Evolutionary conservation across 2,888 invertebrate species (phyloP).

Genomic region (Polymixis lichenea): DNA sequence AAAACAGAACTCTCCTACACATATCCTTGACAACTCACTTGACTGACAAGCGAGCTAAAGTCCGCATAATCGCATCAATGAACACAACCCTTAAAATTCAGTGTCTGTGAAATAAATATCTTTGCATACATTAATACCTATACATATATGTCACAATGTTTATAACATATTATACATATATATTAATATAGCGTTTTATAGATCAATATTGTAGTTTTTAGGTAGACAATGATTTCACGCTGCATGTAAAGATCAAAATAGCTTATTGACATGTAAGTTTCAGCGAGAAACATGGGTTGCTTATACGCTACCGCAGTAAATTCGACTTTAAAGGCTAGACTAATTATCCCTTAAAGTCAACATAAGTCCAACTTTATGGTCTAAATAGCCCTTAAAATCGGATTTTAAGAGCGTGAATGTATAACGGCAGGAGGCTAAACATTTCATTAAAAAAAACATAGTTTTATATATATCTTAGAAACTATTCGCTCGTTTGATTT

Average conservation of each 20-base stretch:
- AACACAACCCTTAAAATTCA: conserved; percentile 27
- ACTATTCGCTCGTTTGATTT: conserved; percentile 78
- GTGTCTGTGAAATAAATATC: conserved; percentile 55
- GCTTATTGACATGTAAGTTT: conserved; percentile 39
- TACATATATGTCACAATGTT: conserved; percentile 64
- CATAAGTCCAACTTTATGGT: neutral
- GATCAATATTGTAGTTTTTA: conserved; percentile 64
- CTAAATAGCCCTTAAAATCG: conserved; percentile 11
- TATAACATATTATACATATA: conserved; percentile 69
- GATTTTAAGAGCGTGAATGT: conserved; percentile 21
- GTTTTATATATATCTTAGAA: conserved; percentile 64
- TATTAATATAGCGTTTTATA: conserved; percentile 72
- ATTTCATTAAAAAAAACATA: conserved; percentile 51
- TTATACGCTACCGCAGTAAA: conserved; percentile 38
- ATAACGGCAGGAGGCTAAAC: conserved; percentile 41
- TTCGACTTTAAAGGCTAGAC: conserved; percentile 10
- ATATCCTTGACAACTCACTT: conserved; percentile 38
- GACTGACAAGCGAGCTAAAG: conserved; percentile 32
- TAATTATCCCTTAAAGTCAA: neutral
- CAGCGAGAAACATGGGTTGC: conserved; percentile 39
- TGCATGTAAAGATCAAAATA: conserved; percentile 49
- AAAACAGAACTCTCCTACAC: conserved; percentile 33
- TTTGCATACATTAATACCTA: conserved; percentile 53
- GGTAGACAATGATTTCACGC: conserved; percentile 65
- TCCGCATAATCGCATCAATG: conserved; percentile 38